phyloP scores from a whole-genome alignment of 92 coral and sea anemone species.

The Umimayanthus chanpuru region DNA sequence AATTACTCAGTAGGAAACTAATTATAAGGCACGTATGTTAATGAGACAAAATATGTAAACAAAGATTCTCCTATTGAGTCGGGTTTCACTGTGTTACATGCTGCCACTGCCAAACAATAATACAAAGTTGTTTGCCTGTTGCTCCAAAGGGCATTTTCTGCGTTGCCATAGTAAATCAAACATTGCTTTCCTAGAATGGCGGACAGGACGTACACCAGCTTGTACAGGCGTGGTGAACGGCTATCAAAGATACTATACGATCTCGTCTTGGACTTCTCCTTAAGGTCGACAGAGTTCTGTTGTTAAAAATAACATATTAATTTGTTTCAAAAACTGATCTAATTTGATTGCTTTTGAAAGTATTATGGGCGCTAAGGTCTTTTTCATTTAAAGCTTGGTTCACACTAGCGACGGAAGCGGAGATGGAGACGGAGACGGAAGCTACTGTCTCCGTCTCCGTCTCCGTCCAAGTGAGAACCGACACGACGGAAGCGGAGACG shows the following conservation, averaged over 20 bases:
- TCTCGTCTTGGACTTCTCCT: neutral
- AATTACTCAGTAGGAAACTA: too few relatives aligned
- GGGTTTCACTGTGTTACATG: neutral
- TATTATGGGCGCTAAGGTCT: too few relatives aligned
- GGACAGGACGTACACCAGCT: neutral
- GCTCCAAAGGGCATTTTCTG: neutral
- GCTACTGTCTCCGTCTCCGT: too few relatives aligned
- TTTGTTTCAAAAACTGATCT: neutral
- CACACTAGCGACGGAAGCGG: too few relatives aligned
- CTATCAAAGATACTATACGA: slow-evolving; percentile 24
- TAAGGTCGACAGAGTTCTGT: neutral
- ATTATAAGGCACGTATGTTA: too few relatives aligned
- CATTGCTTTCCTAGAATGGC: neutral
- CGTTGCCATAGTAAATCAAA: slow-evolving; percentile 6
- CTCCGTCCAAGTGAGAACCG: too few relatives aligned
- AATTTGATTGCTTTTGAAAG: too few relatives aligned
- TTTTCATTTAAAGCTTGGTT: too few relatives aligned
- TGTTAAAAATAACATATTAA: neutral
- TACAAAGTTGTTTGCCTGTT: neutral
- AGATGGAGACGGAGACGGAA: too few relatives aligned
- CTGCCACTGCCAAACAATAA: neutral
- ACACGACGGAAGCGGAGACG: too few relatives aligned
- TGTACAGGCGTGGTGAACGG: neutral
- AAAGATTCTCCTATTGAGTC: too few relatives aligned
- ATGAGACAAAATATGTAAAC: too few relatives aligned